These are phyloP conservation scores for Catalaphyllia jardinei DNA, from an alignment of 64 coral and sea anemone species.

Conservation along the genomic window DNA sequence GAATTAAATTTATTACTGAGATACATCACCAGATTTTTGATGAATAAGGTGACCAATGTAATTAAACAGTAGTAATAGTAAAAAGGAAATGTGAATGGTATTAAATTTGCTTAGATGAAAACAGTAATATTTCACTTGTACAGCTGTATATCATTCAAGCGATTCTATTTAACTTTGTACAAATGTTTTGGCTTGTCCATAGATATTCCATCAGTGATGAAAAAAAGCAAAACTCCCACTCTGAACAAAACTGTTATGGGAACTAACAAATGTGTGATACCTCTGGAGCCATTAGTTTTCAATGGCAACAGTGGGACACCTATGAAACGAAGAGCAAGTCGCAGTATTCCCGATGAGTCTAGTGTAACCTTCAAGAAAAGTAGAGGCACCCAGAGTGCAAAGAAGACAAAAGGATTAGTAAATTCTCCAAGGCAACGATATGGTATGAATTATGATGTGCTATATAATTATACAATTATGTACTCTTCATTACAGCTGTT, in stretches of 20 bases:
- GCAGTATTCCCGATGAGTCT: slow-evolving; percentile 57
- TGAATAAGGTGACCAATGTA: no score
- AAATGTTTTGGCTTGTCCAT: background rate
- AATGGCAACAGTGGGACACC: background rate
- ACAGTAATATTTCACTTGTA: no score
- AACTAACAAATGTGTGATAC: background rate
- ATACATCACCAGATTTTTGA: no score
- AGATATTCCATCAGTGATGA: background rate
- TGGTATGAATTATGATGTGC: slow-evolving; percentile 15
- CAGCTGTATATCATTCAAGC: no score
- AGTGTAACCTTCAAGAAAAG: slow-evolving; percentile 44
- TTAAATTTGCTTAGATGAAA: no score
- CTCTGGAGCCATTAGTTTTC: slow-evolving; percentile 18
- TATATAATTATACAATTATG: background rate
- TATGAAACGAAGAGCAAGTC: slow-evolving; percentile 53
- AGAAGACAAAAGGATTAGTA: background rate
- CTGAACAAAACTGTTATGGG: background rate
- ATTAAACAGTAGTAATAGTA: no score
- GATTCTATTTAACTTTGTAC: no score
- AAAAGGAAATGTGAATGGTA: no score
- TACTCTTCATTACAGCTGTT: background rate
- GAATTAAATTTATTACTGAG: no score
- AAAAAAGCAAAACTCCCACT: background rate
- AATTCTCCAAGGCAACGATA: slow-evolving; percentile 45
- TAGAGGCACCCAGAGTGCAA: background rate